Evolutionary conservation across 1,140 invertebrate genomes (phyloP), one percentile per base, ranked within the genome.

Genomic region (Drosophila miranda): DNA sequence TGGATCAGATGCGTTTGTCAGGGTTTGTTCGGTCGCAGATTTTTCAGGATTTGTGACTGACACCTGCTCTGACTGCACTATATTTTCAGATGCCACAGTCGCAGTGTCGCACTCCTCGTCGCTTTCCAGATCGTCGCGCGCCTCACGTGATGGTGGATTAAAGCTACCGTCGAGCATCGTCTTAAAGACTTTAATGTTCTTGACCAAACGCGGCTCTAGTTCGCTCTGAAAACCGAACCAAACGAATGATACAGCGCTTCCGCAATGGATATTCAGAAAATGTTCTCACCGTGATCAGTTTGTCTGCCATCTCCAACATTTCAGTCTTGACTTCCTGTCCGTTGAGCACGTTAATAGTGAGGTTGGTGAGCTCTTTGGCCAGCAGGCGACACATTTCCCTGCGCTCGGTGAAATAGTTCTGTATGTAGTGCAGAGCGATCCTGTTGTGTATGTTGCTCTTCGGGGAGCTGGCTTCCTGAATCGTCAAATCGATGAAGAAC

Each of bases 81-180:
- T 43, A 26, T 42, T 30, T 16, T 74, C 68, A 6, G 62, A 49
- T 6, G 57, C 42, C 0, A 68, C 77, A 0, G 81, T 43, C 6
- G 41, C 66, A 0, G 59, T 73, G 13, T 81, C 80, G 9, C 71
- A 75, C 2, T 90, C 80, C 19, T 80, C 80, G 8, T 58, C 82
- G 23, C 67, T 80, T 13, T 75, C 80, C 13, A 59, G 61, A 3
- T 78, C 68, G 6, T 57, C 54, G 2, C 49, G 19, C 6, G 55
- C 28, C 1, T 30, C 38, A 6, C 58, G 66, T 2, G 50, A 19
- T 0, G 79, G 69, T n/a, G 89, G 87, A 51, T 77, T 70, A 8
- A 87, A 89, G 16, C 64, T 77, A 13, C 89, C 89, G 48, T 90
- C 74, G 0, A 90, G 50, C 62, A 90, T 11, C 4, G 70, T 62